A percentile compares a stretch with the other conserved stretches of the same genome.
Evolutionary conservation across 2,888 invertebrate species (phyloP).

Genomic region (Cryptophagus acutangulus): DNA sequence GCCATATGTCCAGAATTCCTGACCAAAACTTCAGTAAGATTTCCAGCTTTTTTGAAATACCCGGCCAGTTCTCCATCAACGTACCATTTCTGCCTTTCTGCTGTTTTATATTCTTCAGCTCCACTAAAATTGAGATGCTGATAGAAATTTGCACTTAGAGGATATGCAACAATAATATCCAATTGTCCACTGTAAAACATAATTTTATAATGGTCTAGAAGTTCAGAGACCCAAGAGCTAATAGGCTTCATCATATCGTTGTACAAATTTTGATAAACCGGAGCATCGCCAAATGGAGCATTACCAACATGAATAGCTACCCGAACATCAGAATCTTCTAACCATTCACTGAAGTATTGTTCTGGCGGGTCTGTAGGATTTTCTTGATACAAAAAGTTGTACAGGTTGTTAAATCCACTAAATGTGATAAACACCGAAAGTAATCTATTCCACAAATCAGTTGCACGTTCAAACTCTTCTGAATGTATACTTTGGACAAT

Average conservation of each 20-base stretch:
- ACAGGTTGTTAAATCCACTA: constrained; percentile 73
- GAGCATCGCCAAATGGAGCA: constrained; percentile 56
- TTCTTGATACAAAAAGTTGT: constrained; percentile 64
- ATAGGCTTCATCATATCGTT: constrained; percentile 28
- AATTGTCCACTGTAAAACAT: constrained; percentile 83
- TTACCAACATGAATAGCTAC: constrained; percentile 82
- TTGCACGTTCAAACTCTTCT: constrained; percentile 64
- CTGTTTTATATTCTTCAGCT: constrained; percentile 57
- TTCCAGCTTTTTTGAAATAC: constrained; percentile 63
- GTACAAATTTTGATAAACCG: constrained; percentile 23
- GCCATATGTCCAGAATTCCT: constrained; percentile 80
- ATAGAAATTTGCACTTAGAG: constrained; percentile 72
- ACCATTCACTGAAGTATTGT: constrained; percentile 56
- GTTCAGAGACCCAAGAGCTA: constrained; percentile 45
- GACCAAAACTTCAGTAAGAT: constrained; percentile 66
- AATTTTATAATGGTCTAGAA: constrained; percentile 62
- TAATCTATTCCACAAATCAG: constrained; percentile 64
- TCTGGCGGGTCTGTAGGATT: constrained; percentile 49
- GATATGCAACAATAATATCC: constrained; percentile 83
- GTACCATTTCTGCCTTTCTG: constrained; percentile 62
- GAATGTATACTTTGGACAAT: constrained; percentile 56
- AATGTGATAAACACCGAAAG: constrained; percentile 67
- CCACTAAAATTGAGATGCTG: constrained; percentile 63
- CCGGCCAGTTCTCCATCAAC: constrained; percentile 65
- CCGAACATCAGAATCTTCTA: constrained; percentile 60